Conservation (phyloP, 2,888 invertebrate genomes). For the Aleiodes alternator region DNA sequence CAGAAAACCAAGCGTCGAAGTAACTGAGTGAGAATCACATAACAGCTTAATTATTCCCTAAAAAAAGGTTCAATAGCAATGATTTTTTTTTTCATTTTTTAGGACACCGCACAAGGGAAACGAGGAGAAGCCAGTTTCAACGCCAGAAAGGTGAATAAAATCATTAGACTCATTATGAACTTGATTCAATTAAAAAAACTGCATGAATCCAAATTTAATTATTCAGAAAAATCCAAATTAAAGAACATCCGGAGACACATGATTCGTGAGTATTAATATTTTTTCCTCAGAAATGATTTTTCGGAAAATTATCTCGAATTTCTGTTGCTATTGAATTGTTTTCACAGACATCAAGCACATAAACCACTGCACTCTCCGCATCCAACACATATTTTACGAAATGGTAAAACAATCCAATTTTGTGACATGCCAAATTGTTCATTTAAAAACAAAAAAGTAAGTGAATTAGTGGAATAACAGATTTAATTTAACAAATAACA, state of each 20-base stretch:
- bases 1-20: conserved; percentile 30
- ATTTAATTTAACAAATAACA: conserved; percentile 2
- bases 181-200: not conserved
- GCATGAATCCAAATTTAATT: conserved; percentile 1
- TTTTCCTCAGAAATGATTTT: no score
- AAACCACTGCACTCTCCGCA: not conserved
- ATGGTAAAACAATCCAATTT: conserved; percentile 55
- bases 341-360: no score
- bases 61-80: not conserved
- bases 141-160: conserved; percentile 33
- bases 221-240: conserved; percentile 37
- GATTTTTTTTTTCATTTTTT: not conserved
- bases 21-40: conserved; percentile 29
- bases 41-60: conserved; percentile 10
- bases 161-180: conserved; percentile 3
- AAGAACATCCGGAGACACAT: not conserved
- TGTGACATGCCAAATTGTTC: conserved; percentile 50
- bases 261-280: not conserved
- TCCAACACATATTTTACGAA: conserved; percentile 2
- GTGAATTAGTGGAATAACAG: not conserved
- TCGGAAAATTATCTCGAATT: no score
- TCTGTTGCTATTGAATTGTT: not conserved
- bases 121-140: conserved; percentile 7
- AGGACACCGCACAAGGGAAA: conserved; percentile 30
- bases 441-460: conserved; percentile 30